Conservation (phyloP, 2,888 invertebrate genomes). For the Agapostemon virescens region DNA sequence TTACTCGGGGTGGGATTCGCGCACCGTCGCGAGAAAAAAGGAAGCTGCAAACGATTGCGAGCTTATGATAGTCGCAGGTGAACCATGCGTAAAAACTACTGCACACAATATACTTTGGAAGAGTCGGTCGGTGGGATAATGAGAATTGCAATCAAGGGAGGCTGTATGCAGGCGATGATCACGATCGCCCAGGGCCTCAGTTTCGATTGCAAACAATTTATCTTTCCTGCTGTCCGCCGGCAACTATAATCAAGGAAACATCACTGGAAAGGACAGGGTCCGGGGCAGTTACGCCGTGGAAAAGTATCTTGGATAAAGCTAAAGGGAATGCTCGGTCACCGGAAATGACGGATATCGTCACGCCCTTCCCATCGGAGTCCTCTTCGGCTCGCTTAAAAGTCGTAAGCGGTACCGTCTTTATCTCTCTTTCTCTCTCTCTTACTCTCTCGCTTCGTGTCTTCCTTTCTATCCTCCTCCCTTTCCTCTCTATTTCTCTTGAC, state of each 20-base stretch:
- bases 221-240: slow-evolving; percentile 42
- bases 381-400: slow-evolving; percentile 5
- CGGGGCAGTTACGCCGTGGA: slow-evolving; percentile 36
- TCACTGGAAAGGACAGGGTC: slow-evolving; percentile 56
- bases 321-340: slow-evolving; percentile 33
- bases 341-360: slow-evolving; percentile 55
- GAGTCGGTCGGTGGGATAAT: slow-evolving; percentile 48
- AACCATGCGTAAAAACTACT: slow-evolving; percentile 23
- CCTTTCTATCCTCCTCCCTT: too few species aligned
- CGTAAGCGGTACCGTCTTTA: background rate
- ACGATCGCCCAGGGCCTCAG: slow-evolving; percentile 51
- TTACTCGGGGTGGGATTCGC: background rate
- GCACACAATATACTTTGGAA: slow-evolving; percentile 25
- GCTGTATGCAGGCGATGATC: slow-evolving; percentile 57
- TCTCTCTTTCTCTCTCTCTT: background rate
- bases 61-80: slow-evolving; percentile 10
- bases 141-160: slow-evolving; percentile 58
- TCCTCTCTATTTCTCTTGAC: background rate
- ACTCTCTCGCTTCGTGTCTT: too few species aligned
- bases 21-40: background rate
- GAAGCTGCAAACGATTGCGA: background rate
- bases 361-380: slow-evolving; percentile 27
- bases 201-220: slow-evolving; percentile 64
- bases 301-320: slow-evolving; percentile 46
- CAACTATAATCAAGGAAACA: slow-evolving; percentile 63